Evolutionary conservation across 2,888 invertebrate genomes (phyloP).

Genomic region (Noctua fimbriata): DNA sequence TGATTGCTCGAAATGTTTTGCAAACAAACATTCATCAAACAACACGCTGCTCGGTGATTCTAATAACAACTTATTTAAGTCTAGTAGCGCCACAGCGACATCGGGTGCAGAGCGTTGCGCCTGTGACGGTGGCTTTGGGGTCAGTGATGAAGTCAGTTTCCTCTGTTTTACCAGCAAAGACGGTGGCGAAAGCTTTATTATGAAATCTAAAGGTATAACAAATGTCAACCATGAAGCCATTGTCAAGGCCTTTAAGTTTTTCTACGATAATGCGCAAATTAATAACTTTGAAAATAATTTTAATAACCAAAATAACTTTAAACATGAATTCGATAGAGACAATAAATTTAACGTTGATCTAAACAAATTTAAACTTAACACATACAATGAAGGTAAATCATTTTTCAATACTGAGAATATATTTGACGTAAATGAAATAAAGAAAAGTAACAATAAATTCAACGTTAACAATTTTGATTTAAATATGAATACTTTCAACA

Average conservation of each 20-base stretch:
- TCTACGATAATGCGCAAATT: neutral
- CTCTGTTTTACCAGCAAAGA: constrained; percentile 40
- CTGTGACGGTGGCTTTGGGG: constrained; percentile 3
- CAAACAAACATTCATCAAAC: neutral
- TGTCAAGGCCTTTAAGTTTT: constrained; percentile 32
- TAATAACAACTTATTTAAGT: neutral
- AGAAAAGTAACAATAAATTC: constrained; percentile 4
- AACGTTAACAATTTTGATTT: constrained; percentile 7
- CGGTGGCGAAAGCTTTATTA: constrained; percentile 22
- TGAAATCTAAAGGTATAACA: constrained; percentile 30
- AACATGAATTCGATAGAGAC: neutral
- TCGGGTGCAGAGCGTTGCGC: neutral
- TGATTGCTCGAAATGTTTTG: too few relatives aligned
- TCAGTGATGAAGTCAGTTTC: constrained; percentile 19
- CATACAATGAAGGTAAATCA: constrained; percentile 2
- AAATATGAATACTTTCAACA: constrained; percentile 11
- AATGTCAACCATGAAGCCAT: constrained; percentile 34
- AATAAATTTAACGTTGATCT: constrained; percentile 11
- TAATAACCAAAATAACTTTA: neutral
- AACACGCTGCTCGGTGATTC: neutral
- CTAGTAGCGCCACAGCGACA: neutral
- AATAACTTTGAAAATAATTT: constrained; percentile 13
- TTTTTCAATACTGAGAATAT: constrained; percentile 6
- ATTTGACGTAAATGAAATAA: constrained; percentile 22
- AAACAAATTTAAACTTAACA: constrained; percentile 8